Evolutionary conservation across 2,888 invertebrate species (phyloP).

Genomic region (Erebia ligea): DNA sequence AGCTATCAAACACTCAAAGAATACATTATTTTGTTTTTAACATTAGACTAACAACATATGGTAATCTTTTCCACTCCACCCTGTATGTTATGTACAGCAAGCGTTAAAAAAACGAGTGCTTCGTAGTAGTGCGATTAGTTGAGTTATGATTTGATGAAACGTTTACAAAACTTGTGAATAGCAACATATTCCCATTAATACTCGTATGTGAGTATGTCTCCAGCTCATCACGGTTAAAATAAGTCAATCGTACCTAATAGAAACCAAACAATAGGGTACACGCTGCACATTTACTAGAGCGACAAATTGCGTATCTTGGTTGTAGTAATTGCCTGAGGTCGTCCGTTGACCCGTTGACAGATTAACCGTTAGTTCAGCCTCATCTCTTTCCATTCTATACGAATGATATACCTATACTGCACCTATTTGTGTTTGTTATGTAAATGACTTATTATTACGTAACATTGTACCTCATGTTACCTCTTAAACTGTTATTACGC

Average conservation of each 20-base stretch:
- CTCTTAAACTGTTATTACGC: too few relatives aligned
- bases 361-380: constrained; percentile 31
- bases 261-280: constrained; percentile 23
- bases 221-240: background rate
- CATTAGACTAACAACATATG: too few relatives aligned
- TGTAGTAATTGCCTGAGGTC: constrained; percentile 42
- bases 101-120: too few relatives aligned
- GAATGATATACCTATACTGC: constrained; percentile 8
- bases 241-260: constrained; percentile 6
- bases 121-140: too few relatives aligned
- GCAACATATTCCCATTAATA: background rate
- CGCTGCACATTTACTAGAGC: constrained; percentile 46
- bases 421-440: background rate
- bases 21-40: too few relatives aligned
- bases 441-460: background rate
- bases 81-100: too few relatives aligned
- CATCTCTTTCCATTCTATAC: constrained; percentile 23
- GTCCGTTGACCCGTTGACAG: constrained; percentile 38
- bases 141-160: too few relatives aligned
- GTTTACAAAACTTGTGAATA: background rate
- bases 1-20: too few relatives aligned
- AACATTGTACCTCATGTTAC: background rate
- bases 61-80: too few relatives aligned
- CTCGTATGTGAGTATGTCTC: background rate
- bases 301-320: constrained; percentile 44